Evolutionary conservation across 2,888 invertebrate genomes (phyloP).

Genomic region (Trissonchulus latispiculum): DNA sequence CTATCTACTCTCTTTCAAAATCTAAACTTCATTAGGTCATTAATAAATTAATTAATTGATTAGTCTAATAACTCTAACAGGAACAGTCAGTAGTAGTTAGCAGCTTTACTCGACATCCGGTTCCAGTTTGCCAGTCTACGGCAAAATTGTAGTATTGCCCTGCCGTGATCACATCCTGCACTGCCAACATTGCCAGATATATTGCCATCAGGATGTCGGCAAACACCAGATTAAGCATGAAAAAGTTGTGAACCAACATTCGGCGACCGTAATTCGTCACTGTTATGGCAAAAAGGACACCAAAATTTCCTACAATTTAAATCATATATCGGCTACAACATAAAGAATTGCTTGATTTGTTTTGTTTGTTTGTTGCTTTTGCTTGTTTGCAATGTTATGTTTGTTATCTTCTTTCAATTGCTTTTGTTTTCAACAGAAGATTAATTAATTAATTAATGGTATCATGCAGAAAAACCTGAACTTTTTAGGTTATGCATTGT

Average conservation of each 20-base stretch:
- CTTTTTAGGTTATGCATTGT: too few species aligned
- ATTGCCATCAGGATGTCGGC: conserved; percentile 95
- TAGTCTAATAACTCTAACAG: too few species aligned
- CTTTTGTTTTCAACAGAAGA: too few species aligned
- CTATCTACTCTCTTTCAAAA: too few species aligned
- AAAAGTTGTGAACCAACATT: conserved; percentile 88
- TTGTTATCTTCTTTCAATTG: background rate
- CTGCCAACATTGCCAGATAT: conserved; percentile 79
- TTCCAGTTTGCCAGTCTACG: conserved; percentile 86
- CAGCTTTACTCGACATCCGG: conserved; percentile 13
- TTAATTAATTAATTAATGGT: too few species aligned
- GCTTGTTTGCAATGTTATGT: background rate
- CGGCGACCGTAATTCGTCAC: conserved; percentile 8
- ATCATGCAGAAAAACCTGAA: too few species aligned
- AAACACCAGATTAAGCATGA: conserved; percentile 89
- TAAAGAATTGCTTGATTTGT: background rate
- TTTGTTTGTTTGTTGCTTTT: background rate
- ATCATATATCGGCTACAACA: background rate
- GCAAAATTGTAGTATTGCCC: conserved; percentile 93
- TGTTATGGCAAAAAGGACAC: background rate
- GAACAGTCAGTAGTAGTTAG: too few species aligned
- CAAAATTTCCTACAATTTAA: conserved; percentile 60
- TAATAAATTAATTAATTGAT: too few species aligned
- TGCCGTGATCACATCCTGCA: conserved; percentile 86
- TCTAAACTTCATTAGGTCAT: too few species aligned